A percentile compares a stretch with the other conserved stretches of the same genome.
Conservation (phyloP, 2,113 vertebrate genomes). For the Poeciliopsis retropinna region DNA sequence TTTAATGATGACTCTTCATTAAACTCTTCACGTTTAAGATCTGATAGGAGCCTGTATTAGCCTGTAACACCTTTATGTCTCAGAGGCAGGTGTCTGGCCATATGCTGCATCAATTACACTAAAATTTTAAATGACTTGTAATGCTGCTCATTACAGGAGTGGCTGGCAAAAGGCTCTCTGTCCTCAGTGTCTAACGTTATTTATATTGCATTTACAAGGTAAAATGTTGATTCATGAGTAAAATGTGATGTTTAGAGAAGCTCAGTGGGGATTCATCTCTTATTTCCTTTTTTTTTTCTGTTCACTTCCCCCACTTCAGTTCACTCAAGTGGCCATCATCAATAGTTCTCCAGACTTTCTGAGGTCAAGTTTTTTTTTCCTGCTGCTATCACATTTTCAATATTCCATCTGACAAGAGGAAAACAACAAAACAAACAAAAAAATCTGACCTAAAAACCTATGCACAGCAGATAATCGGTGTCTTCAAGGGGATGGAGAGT, state of each 20-base stretch:
- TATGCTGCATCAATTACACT: conserved; percentile 69
- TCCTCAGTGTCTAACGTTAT: conserved; percentile 39
- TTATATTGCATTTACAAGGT: conserved; percentile 47
- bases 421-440: too few relatives aligned
- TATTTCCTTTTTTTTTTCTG: not conserved
- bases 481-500: too few relatives aligned
- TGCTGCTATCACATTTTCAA: not conserved
- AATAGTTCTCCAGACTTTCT: not conserved
- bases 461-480: too few relatives aligned
- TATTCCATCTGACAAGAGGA: not conserved
- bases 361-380: not conserved
- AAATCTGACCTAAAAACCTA: too few relatives aligned
- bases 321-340: not conserved
- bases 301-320: not conserved
- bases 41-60: conserved; percentile 2
- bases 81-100: conserved; percentile 71
- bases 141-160: conserved; percentile 42
- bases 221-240: conserved; percentile 51
- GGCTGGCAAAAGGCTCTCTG: conserved; percentile 39
- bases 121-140: conserved; percentile 63
- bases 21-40: conserved; percentile 13
- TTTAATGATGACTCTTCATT: conserved; percentile 21
- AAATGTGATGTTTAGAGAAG: conserved; percentile 57
- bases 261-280: conserved; percentile 12
- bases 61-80: conserved; percentile 34